These are phyloP conservation scores for Bursaphelenchus okinawaensis DNA, from an alignment of 2,888 invertebrate genomes.

Conservation along the genomic window DNA sequence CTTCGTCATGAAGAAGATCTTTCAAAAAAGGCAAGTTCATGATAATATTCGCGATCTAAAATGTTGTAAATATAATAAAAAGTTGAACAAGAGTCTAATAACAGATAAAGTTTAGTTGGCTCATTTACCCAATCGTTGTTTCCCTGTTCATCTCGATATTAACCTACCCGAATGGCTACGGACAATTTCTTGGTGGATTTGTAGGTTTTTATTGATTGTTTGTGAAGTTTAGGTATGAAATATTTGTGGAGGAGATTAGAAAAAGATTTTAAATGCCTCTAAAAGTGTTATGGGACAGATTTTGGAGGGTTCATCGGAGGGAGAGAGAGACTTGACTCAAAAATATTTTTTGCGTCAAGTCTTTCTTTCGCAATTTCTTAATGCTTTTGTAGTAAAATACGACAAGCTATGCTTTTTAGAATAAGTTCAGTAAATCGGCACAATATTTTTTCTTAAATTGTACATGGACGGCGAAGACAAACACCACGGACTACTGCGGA, in stretches of 20 bases:
- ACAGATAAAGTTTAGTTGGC: constrained; percentile 68
- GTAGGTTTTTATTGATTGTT: constrained; percentile 3
- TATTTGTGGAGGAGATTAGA: too few relatives aligned
- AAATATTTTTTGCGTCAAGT: background rate
- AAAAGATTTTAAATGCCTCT: too few relatives aligned
- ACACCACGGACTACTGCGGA: constrained; percentile 26
- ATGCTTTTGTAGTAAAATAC: too few relatives aligned
- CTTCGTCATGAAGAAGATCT: constrained; percentile 37
- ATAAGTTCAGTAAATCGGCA: constrained; percentile 39
- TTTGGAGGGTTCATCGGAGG: background rate
- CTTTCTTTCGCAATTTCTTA: background rate
- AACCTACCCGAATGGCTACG: constrained; percentile 84
- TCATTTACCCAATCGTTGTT: constrained; percentile 83
- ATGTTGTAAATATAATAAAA: background rate
- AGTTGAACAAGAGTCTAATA: constrained; percentile 5
- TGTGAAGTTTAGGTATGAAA: background rate
- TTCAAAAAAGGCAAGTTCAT: constrained; percentile 47
- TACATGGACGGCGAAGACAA: constrained; percentile 35
- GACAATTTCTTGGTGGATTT: constrained; percentile 69
- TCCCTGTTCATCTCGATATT: constrained; percentile 77
- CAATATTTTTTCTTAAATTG: constrained; percentile 48
- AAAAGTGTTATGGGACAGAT: constrained; percentile 16
- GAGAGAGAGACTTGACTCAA: background rate
- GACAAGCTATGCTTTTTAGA: constrained; percentile 26
- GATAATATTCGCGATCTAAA: background rate